Evolutionary conservation across 2,113 vertebrate genomes (phyloP).

Genomic region (Sebastes fasciatus): DNA sequence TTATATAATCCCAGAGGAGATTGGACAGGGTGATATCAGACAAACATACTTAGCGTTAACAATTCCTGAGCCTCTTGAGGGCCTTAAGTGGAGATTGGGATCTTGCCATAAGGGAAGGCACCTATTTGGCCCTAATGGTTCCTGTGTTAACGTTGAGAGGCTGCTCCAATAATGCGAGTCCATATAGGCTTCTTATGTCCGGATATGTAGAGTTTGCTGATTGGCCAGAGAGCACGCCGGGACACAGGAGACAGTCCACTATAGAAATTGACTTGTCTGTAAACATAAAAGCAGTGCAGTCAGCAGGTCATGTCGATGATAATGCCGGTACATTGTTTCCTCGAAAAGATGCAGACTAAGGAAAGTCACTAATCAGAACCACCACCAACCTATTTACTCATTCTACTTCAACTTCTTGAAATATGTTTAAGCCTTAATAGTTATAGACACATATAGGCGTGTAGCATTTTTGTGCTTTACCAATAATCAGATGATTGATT

Average conservation of each 20-base stretch:
- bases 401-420: background rate
- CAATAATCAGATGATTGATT: background rate
- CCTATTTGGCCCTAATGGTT: conserved; percentile 72
- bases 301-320: conserved; percentile 53
- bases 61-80: conserved; percentile 50
- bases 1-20: conserved; percentile 14
- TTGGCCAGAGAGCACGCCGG: conserved; percentile 40
- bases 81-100: conserved; percentile 60
- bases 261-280: conserved; percentile 30
- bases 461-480: background rate
- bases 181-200: conserved; percentile 44
- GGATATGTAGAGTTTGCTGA: conserved; percentile 59
- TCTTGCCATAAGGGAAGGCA: conserved; percentile 52
- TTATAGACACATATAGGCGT: background rate
- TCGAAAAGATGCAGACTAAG: conserved; percentile 21
- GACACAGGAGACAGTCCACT: conserved; percentile 22
- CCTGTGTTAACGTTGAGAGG: conserved; percentile 56
- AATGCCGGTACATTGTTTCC: conserved; percentile 12
- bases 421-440: background rate
- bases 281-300: conserved; percentile 45
- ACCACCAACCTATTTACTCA: background rate
- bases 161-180: conserved; percentile 48
- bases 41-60: conserved; percentile 56
- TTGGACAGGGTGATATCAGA: conserved; percentile 32
- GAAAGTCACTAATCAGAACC: conserved; percentile 2